phyloP scores from a whole-genome alignment of 2,888 invertebrate genomes.

The Pristionchus japonicus region DNA sequence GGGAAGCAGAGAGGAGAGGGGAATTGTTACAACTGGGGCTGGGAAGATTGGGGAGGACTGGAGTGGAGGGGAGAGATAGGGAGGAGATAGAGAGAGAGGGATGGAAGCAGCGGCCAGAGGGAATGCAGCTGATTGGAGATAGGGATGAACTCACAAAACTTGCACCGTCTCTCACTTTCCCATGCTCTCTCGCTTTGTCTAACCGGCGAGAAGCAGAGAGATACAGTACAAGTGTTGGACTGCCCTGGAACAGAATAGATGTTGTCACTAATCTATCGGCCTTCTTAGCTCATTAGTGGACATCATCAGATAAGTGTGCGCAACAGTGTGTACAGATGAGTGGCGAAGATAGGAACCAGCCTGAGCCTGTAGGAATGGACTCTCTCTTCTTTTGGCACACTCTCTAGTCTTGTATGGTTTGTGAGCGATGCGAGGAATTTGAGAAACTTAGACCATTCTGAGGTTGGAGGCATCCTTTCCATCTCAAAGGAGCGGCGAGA shows the following conservation, averaged over 20 bases:
- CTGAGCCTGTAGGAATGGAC: too few relatives aligned
- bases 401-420: too few relatives aligned
- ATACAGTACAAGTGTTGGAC: too few relatives aligned
- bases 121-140: not conserved
- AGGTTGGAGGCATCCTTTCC: too few relatives aligned
- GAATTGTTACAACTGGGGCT: slow-evolving; percentile 39
- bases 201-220: too few relatives aligned
- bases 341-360: not conserved
- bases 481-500: not conserved
- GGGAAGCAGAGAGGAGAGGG: not conserved
- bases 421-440: too few relatives aligned
- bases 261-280: not conserved
- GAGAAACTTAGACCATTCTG: too few relatives aligned
- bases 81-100: not conserved
- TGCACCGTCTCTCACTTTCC: not conserved
- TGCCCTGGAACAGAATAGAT: too few relatives aligned
- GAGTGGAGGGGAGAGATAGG: not conserved
- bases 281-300: not conserved
- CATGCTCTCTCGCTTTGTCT: too few relatives aligned
- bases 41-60: slow-evolving; percentile 12
- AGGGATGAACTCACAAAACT: too few relatives aligned
- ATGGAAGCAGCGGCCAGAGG: not conserved
- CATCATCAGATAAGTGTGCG: not conserved
- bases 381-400: too few relatives aligned
- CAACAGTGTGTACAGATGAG: not conserved